A percentile compares a stretch with the other conserved stretches of the same genome.
These are phyloP conservation scores for Andrena marginata DNA, from an alignment of 2,888 invertebrate genomes.

Conservation along the genomic window DNA sequence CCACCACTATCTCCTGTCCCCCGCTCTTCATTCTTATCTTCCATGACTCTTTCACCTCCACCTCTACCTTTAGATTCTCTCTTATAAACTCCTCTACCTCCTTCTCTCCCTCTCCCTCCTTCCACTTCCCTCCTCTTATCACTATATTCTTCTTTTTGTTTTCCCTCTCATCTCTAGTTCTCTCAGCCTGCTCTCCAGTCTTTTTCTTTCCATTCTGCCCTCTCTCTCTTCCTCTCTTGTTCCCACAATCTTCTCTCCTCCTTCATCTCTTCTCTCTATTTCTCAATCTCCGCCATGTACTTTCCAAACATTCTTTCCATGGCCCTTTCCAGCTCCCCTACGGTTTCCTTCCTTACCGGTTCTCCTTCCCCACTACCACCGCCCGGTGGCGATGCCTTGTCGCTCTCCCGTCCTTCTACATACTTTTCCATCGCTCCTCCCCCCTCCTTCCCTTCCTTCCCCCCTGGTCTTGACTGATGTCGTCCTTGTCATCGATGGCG, in stretches of 20 bases:
- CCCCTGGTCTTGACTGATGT: too few relatives aligned
- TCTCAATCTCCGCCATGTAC: not conserved
- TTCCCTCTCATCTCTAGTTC: conserved; percentile 4
- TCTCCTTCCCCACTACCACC: too few relatives aligned
- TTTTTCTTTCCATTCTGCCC: not conserved
- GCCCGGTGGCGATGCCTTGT: too few relatives aligned
- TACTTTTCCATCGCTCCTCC: too few relatives aligned
- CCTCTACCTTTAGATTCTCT: not conserved
- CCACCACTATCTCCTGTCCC: not conserved
- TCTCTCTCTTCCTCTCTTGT: not conserved
- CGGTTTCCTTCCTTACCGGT: too few relatives aligned
- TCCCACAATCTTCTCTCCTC: not conserved
- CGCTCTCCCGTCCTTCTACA: too few relatives aligned
- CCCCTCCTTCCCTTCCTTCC: too few relatives aligned
- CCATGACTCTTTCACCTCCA: not conserved
- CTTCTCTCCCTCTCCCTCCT: not conserved
- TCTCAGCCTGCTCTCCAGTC: not conserved
- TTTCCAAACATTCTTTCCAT: too few relatives aligned
- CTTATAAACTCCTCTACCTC: not conserved
- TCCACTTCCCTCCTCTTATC: not conserved
- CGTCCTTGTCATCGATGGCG: too few relatives aligned
- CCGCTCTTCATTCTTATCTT: not conserved
- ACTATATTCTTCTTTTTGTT: not conserved
- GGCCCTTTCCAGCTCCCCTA: too few relatives aligned
- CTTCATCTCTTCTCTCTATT: not conserved